Percentiles rank a stretch among this genome's conserved stretches.
Conservation (phyloP, 92 coral and sea anemone species). For the Actinostola sp. region DNA sequence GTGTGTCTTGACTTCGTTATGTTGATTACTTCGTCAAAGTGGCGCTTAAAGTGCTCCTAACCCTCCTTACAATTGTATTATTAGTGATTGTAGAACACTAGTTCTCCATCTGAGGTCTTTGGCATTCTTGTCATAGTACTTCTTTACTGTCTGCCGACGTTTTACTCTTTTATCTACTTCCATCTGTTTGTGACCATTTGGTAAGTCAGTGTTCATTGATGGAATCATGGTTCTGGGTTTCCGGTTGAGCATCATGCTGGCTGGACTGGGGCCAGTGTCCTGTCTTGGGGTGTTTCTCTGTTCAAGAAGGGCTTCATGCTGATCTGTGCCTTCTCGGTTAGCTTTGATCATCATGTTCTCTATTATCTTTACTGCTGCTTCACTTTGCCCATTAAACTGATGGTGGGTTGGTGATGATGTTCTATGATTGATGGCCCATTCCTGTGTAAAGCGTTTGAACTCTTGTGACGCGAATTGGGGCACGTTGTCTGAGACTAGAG, state of each 20-base stretch:
- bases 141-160: neutral
- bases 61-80: too few species aligned
- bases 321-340: constrained; percentile 39
- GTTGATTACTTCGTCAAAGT: too few species aligned
- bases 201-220: neutral
- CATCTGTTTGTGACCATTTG: neutral
- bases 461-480: too few species aligned
- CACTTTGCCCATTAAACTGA: constrained; percentile 45
- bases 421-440: constrained; percentile 43
- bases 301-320: constrained; percentile 45
- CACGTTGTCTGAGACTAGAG: too few species aligned
- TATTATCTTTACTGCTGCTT: constrained; percentile 43
- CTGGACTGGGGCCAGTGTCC: constrained; percentile 56
- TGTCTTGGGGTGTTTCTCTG: constrained; percentile 64
- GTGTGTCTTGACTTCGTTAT: too few species aligned
- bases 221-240: constrained; percentile 14
- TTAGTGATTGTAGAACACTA: too few species aligned
- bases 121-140: neutral
- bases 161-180: neutral
- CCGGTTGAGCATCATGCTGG: constrained; percentile 44
- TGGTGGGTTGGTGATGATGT: constrained; percentile 60
- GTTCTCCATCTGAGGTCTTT: too few species aligned
- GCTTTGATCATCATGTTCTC: constrained; percentile 39
- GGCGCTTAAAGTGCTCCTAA: too few species aligned
- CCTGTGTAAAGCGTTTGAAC: constrained; percentile 34